Percentiles rank a stretch among this genome's conserved stretches.
Conservation (phyloP, 2,888 invertebrate species). For the Thera obeliscata region DNA sequence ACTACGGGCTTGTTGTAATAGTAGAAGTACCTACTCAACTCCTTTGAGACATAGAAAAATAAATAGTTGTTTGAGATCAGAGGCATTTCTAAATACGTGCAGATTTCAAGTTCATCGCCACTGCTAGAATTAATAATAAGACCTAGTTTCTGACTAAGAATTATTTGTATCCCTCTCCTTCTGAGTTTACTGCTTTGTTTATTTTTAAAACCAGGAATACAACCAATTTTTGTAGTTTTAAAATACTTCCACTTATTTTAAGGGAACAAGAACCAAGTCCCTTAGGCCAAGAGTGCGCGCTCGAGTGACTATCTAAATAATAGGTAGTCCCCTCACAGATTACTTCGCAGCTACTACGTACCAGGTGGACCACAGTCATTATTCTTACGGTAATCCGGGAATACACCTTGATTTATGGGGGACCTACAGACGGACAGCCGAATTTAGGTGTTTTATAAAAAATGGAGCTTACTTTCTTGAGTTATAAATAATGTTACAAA, state of each 20-base stretch:
- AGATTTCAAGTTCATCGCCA: no score
- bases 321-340: constrained; percentile 45
- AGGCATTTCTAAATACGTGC: no score
- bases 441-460: constrained; percentile 82
- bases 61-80: no score
- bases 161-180: no score
- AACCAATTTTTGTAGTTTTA: background rate
- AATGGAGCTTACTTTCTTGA: constrained; percentile 77
- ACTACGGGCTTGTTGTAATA: no score
- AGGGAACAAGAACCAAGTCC: constrained; percentile 39
- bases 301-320: constrained; percentile 66
- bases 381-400: constrained; percentile 82
- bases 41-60: no score
- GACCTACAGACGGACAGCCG: constrained; percentile 75
- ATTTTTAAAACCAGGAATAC: no score
- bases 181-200: no score
- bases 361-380: constrained; percentile 83
- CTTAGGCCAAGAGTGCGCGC: constrained; percentile 54
- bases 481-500: constrained; percentile 78
- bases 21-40: no score
- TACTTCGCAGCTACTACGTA: constrained; percentile 72
- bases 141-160: no score
- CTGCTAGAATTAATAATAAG: no score
- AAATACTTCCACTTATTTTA: constrained; percentile 38
- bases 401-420: constrained; percentile 80